Evolutionary conservation across 2,797 vertebrate species (phyloP), one percentile per base, ranked within the genome.

Genomic region (Gymnopithys bicolor): DNA sequence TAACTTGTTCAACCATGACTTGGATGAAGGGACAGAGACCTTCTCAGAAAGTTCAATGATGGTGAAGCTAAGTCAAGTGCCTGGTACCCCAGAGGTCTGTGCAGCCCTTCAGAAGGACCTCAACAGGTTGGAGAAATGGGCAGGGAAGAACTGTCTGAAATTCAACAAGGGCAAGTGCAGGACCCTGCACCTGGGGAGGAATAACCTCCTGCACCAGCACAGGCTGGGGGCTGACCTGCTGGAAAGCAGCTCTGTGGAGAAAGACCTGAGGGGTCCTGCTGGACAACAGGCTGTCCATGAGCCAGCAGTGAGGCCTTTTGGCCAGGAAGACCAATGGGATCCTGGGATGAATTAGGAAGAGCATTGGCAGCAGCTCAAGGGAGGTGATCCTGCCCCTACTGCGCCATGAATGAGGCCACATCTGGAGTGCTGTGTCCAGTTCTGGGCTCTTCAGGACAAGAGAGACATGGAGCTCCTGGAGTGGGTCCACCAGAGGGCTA

Each of bases 111-210:
- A 60, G 39, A 33, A 30, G n/a, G 33, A 59, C 17, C 28, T 30
- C 0, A 0, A 1, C 11, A 18, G 5, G 6, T 2, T 74, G 46
- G 53, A 33, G 46, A 53, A 25, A 13, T 46, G 39, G 16, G 4
- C 39, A 67, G 22, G 55, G 15, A 51, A 12, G 28, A 60, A 14
- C 19, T 5, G 3, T 23, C 13, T 81, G 60, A 53, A 46, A 80
- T 1, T 39, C 28, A 33, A 1, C 11, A 30, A 59, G 24, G 21
- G 39, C 6, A 67, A 67, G 2, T 16, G 30, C 3, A 22, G 18
- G 22, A 5, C 13, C 28, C 39, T 60, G 39, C 24, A 4, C n/a
- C 24, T 39, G 76, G 13, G n/a, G 13, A 46, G 5, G 19, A 74
- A 22, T 17, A 59, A 25, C 4, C 68, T 3, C 53, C 21, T n/a